Percentiles rank a stretch among this genome's conserved stretches.
These are phyloP conservation scores for Amyelois transitella DNA, from an alignment of 1,140 invertebrate genomes.

Conservation along the genomic window DNA sequence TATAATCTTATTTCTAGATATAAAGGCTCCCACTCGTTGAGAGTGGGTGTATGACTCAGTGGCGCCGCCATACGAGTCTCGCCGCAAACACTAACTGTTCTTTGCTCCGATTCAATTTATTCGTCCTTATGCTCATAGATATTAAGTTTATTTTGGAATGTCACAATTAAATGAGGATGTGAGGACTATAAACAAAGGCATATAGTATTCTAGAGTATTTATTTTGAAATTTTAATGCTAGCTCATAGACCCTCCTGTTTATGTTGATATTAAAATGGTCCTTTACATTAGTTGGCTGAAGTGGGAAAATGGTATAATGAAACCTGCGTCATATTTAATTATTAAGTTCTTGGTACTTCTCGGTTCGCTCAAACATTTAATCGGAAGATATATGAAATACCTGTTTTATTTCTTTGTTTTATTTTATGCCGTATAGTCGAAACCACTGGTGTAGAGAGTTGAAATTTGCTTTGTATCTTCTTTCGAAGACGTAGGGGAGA, in stretches of 20 bases:
- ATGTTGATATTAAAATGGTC: not conserved
- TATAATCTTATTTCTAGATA: constrained; percentile 2
- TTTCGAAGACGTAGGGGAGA: too few relatives aligned
- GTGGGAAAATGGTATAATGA: not conserved
- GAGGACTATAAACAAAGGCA: not conserved
- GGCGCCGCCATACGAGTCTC: constrained; percentile 39
- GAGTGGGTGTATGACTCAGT: constrained; percentile 6
- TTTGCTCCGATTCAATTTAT: constrained; percentile 22
- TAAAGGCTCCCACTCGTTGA: constrained; percentile 12
- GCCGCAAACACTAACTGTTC: constrained; percentile 28
- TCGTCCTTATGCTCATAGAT: not conserved
- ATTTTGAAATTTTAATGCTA: not conserved
- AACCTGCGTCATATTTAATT: not conserved
- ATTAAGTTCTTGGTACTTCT: not conserved
- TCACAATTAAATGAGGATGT: not conserved
- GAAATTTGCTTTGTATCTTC: too few relatives aligned
- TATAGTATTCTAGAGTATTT: not conserved
- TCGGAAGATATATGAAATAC: not conserved
- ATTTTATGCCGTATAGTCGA: too few relatives aligned
- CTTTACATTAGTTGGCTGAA: not conserved
- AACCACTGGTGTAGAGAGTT: too few relatives aligned
- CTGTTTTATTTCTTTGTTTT: too few relatives aligned
- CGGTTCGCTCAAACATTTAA: not conserved
- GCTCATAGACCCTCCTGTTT: not conserved
- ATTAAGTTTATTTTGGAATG: not conserved